phyloP scores from a whole-genome alignment of 2,113 vertebrate genomes.

The Burhinus oedicnemus region DNA sequence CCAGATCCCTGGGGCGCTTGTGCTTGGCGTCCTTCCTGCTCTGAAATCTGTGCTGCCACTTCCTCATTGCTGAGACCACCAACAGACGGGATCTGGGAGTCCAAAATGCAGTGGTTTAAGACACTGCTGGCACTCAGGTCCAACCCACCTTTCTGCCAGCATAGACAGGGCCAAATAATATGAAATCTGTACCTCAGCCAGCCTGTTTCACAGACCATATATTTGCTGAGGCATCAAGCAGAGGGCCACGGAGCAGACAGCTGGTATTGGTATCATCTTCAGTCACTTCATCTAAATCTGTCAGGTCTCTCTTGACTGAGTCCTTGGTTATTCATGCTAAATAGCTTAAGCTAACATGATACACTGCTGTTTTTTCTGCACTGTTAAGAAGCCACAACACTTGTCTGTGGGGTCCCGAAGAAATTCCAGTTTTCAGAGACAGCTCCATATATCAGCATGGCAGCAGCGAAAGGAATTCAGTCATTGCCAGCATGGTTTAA shows the following conservation, averaged over 20 bases:
- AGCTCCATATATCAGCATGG: not conserved
- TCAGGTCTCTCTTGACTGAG: not conserved
- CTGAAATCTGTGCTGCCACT: not conserved
- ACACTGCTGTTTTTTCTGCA: not conserved
- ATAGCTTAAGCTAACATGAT: not conserved
- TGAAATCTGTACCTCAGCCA: conserved; percentile 9
- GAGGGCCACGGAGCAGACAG: conserved; percentile 3
- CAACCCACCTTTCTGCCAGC: not conserved
- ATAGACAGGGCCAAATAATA: not conserved
- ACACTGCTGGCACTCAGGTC: not conserved
- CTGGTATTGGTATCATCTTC: conserved; percentile 40
- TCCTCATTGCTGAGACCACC: conserved; percentile 8
- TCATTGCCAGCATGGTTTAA: not conserved
- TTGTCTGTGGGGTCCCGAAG: not conserved
- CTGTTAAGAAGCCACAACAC: not conserved
- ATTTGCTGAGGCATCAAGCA: conserved; percentile 24
- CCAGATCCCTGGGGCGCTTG: not conserved
- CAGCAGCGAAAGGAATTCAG: not conserved
- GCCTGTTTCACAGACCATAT: conserved; percentile 31
- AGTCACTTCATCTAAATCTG: conserved; percentile 30
- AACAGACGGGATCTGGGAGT: not conserved
- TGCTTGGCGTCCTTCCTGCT: not conserved
- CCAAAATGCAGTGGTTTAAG: not conserved
- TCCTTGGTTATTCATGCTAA: conserved; percentile 12
- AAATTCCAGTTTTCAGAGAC: not conserved